phyloP scores from a whole-genome alignment of 23 tunicate species.

The Clavelina lepadiformis region DNA sequence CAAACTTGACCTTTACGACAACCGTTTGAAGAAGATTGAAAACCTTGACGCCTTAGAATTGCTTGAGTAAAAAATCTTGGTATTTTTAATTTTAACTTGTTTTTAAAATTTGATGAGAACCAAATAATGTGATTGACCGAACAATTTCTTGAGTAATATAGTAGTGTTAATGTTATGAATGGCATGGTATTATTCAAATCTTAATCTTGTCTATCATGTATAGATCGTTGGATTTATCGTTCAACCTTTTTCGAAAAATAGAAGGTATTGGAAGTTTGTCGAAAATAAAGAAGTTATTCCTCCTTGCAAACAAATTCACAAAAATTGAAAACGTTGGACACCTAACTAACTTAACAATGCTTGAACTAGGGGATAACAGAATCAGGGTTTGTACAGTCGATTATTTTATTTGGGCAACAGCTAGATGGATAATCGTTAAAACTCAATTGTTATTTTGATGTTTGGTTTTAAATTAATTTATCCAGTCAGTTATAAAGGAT shows the following conservation, averaged over 20 bases:
- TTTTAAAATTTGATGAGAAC: not conserved
- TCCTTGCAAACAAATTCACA: constrained; percentile 69
- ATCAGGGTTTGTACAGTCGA: constrained; percentile 48
- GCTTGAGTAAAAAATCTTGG: constrained; percentile 64
- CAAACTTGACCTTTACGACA: constrained; percentile 86
- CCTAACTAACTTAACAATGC: constrained; percentile 37
- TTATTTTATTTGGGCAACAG: no score
- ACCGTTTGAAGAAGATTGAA: constrained; percentile 77
- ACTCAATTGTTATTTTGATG: no score
- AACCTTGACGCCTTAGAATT: constrained; percentile 47
- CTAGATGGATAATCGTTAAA: no score
- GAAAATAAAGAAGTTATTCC: constrained; percentile 52
- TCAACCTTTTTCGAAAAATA: constrained; percentile 58
- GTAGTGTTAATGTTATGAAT: not conserved
- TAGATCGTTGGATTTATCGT: constrained; percentile 77
- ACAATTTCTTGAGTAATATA: not conserved
- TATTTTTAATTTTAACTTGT: not conserved
- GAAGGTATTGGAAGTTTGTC: constrained; percentile 59
- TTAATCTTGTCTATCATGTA: constrained; percentile 6
- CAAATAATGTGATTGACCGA: not conserved
- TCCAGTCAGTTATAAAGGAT: not conserved
- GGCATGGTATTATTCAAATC: not conserved
- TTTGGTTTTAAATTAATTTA: not conserved
- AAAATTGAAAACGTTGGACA: constrained; percentile 59
- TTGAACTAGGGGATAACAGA: constrained; percentile 88